A percentile compares a stretch with the other conserved stretches of the same genome.
phyloP scores from a whole-genome alignment of 2,888 invertebrate species.

The Erebia epiphron region DNA sequence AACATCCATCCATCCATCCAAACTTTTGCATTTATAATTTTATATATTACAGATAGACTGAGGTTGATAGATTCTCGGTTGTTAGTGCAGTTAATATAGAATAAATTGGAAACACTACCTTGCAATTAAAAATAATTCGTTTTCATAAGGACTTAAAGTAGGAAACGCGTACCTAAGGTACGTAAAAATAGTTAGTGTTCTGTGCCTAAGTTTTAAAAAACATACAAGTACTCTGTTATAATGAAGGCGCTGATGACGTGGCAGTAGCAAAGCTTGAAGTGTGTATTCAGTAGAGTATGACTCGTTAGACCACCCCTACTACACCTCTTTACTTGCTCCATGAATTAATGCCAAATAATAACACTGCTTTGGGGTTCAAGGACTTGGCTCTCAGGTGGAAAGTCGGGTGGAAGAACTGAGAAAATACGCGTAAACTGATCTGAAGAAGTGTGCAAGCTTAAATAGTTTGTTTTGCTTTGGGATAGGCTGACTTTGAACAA shows the following conservation, averaged over 20 bases:
- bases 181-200: too few species aligned
- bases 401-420: not conserved
- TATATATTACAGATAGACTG: too few species aligned
- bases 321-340: conserved; percentile 16
- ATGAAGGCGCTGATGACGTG: conserved; percentile 23
- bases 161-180: not conserved
- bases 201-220: conserved; percentile 1
- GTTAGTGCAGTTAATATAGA: too few species aligned
- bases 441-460: too few species aligned
- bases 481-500: too few species aligned
- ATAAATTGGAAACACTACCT: too few species aligned
- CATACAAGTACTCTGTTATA: conserved; percentile 12
- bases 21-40: too few species aligned
- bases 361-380: conserved; percentile 10
- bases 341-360: conserved; percentile 24
- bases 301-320: conserved; percentile 26
- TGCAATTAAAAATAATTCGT: too few species aligned
- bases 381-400: not conserved
- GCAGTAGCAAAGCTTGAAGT: conserved; percentile 13
- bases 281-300: conserved; percentile 25
- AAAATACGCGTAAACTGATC: too few species aligned
- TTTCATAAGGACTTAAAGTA: not conserved
- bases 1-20: too few species aligned
- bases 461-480: too few species aligned
- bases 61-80: too few species aligned